Conservation (phyloP, 1,140 invertebrate species). For the Aphidius ervi region DNA sequence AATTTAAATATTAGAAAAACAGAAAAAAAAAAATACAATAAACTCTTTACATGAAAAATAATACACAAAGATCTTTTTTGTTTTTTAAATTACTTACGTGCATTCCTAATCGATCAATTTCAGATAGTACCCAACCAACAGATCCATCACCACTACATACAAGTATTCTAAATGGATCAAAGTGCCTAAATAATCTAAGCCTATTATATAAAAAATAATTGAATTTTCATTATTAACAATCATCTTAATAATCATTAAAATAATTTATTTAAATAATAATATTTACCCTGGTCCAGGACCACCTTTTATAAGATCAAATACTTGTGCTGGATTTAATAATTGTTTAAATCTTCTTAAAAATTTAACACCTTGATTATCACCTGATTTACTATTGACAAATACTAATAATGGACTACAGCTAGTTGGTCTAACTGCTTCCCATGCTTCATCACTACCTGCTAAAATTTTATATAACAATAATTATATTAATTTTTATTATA, state of each 20-base stretch:
- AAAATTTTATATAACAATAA: slow-evolving; percentile 11
- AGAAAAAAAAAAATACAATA: not conserved
- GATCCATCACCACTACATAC: slow-evolving; percentile 93
- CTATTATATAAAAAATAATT: slow-evolving; percentile 39
- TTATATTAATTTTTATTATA: not conserved
- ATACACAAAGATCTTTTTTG: slow-evolving; percentile 15
- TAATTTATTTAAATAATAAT: slow-evolving; percentile 8
- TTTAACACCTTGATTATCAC: slow-evolving; percentile 96
- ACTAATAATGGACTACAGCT: slow-evolving; percentile 86
- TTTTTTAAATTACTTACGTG: slow-evolving; percentile 65
- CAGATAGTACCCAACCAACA: slow-evolving; percentile 90
- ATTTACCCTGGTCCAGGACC: slow-evolving; percentile 80
- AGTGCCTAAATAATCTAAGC: slow-evolving; percentile 81
- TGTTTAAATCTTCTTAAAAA: slow-evolving; percentile 94
- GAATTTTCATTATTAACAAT: not conserved
- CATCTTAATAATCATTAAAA: not conserved
- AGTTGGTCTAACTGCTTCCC: slow-evolving; percentile 78
- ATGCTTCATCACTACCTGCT: slow-evolving; percentile 73
- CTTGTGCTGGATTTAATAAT: slow-evolving; percentile 93
- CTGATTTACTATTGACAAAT: slow-evolving; percentile 96
- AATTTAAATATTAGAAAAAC: slow-evolving; percentile 10
- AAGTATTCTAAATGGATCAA: slow-evolving; percentile 86
- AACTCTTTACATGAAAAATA: not conserved
- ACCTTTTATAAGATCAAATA: slow-evolving; percentile 91
- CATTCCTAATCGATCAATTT: slow-evolving; percentile 88